phyloP scores from a whole-genome alignment of 2,888 invertebrate species.

The Dascillus cervinus region DNA sequence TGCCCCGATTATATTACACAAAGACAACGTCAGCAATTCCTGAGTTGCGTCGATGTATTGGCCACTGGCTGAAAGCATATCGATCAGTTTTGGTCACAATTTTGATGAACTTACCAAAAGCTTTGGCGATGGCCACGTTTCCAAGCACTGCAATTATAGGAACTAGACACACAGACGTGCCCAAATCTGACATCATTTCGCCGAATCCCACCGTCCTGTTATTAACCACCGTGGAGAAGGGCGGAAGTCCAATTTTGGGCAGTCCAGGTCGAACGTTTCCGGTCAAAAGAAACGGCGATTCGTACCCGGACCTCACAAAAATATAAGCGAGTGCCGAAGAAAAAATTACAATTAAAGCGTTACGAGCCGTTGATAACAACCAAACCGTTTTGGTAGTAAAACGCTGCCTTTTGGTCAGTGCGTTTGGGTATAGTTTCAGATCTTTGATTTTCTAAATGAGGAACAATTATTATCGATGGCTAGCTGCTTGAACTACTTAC shows the following conservation, averaged over 20 bases:
- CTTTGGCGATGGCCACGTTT: slow-evolving; percentile 92
- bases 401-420: slow-evolving; percentile 38
- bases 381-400: slow-evolving; percentile 56
- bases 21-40: slow-evolving; percentile 77
- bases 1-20: slow-evolving; percentile 79
- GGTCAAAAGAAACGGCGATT: slow-evolving; percentile 64
- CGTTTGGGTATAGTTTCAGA: slow-evolving; percentile 43
- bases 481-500: slow-evolving; percentile 48
- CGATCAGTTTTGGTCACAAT: not conserved
- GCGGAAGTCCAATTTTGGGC: slow-evolving; percentile 60
- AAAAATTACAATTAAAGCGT: slow-evolving; percentile 71
- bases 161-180: slow-evolving; percentile 76
- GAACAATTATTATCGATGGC: not conserved
- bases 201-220: slow-evolving; percentile 54
- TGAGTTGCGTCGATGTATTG: slow-evolving; percentile 82
- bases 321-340: slow-evolving; percentile 62
- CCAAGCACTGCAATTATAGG: slow-evolving; percentile 88
- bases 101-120: slow-evolving; percentile 63
- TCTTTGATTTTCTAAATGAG: slow-evolving; percentile 70
- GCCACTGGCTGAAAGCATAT: slow-evolving; percentile 55
- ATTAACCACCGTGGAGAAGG: slow-evolving; percentile 57
- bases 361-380: slow-evolving; percentile 73
- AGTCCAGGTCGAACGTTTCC: slow-evolving; percentile 69
- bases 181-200: slow-evolving; percentile 72
- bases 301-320: slow-evolving; percentile 45